These are phyloP conservation scores for Rutpela maculata DNA, from an alignment of 2,888 invertebrate species.

Conservation along the genomic window DNA sequence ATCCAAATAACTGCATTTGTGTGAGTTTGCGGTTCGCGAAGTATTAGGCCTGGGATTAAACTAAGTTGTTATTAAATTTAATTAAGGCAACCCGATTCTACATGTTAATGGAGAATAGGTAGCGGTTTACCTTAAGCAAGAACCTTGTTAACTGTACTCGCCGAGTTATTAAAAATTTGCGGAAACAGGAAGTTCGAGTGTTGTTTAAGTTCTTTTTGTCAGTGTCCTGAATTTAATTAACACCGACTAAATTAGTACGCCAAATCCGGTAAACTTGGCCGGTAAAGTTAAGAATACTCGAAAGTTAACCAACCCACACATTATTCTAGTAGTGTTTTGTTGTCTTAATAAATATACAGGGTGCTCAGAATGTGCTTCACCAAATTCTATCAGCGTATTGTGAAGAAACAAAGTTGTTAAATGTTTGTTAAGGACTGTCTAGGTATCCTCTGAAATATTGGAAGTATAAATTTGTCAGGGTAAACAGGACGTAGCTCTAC, in stretches of 20 bases:
- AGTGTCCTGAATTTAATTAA: neutral
- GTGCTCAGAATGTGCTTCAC: too few relatives aligned
- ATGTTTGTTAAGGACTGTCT: too few relatives aligned
- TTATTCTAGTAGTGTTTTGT: too few relatives aligned
- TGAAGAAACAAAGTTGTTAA: too few relatives aligned
- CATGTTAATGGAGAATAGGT: neutral
- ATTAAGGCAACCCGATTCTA: constrained; percentile 13
- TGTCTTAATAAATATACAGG: too few relatives aligned
- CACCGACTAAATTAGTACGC: neutral
- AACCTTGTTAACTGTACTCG: neutral
- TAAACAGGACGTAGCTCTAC: too few relatives aligned
- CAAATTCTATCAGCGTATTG: too few relatives aligned
- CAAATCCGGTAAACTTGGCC: neutral
- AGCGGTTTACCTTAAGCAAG: neutral
- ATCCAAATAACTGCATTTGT: constrained; percentile 27
- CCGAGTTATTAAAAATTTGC: neutral
- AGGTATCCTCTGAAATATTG: too few relatives aligned
- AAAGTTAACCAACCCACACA: too few relatives aligned
- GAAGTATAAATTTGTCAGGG: too few relatives aligned
- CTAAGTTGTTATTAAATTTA: constrained; percentile 25
- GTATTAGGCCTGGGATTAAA: constrained; percentile 14
- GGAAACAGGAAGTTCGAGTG: neutral
- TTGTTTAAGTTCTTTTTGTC: neutral
- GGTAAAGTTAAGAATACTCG: neutral
- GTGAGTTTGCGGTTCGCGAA: neutral